These are phyloP conservation scores for Dromaius novaehollandiae DNA, from an alignment of 2,113 vertebrate genomes.

Conservation along the genomic window DNA sequence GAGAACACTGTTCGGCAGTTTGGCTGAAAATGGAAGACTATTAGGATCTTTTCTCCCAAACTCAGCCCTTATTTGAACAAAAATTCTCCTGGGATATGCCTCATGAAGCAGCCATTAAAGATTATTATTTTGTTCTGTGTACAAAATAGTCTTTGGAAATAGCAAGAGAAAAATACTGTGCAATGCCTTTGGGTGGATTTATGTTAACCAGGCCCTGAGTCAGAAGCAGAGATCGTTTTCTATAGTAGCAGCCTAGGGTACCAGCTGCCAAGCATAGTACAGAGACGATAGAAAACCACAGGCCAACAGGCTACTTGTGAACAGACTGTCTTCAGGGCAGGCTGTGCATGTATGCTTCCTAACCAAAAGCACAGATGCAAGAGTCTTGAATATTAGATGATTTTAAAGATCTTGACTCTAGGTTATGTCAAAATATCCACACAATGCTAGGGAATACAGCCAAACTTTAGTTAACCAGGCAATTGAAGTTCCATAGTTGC, in stretches of 20 bases:
- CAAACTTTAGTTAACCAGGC: conserved; percentile 22
- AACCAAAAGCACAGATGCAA: not conserved
- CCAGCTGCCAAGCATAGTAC: not conserved
- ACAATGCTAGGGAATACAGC: conserved; percentile 2
- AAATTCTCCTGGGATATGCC: not conserved
- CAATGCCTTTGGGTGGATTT: conserved; percentile 2
- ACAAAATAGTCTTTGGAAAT: conserved; percentile 1
- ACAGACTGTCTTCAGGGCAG: not conserved
- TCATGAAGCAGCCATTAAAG: not conserved
- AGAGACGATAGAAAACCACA: not conserved
- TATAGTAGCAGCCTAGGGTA: not conserved
- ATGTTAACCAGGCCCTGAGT: not conserved
- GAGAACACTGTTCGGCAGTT: not conserved
- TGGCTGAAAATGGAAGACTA: not conserved
- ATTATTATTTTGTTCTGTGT: not conserved
- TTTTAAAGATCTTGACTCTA: conserved; percentile 16
- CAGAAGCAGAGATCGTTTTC: not conserved
- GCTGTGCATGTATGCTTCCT: fast-evolving
- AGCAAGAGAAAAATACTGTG: not conserved
- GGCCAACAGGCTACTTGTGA: conserved; percentile 2
- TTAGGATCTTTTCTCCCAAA: not conserved
- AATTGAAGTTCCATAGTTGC: conserved; percentile 30
- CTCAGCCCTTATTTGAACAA: not conserved
- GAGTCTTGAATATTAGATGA: not conserved
- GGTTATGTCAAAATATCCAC: conserved; percentile 24